Conservation (phyloP, 2,888 invertebrate species). For the Gastrophysa polygoni region DNA sequence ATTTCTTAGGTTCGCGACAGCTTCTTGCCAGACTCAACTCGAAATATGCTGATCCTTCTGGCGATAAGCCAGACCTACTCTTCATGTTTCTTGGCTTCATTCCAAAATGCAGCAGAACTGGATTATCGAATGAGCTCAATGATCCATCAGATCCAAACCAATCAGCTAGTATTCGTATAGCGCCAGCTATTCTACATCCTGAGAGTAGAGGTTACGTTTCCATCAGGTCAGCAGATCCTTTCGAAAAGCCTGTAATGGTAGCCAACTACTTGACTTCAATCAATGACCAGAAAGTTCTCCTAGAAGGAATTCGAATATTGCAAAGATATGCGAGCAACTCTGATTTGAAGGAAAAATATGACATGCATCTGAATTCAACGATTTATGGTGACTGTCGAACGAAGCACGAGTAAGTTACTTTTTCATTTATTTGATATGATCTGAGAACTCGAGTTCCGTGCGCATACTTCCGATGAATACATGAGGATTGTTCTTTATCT, state of each 20-base stretch:
- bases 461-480: no score
- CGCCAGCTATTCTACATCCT: constrained; percentile 68
- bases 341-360: constrained; percentile 63
- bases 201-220: constrained; percentile 67
- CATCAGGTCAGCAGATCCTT: constrained; percentile 70
- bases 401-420: constrained; percentile 56
- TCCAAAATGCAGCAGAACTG: constrained; percentile 61
- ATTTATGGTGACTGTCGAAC: constrained; percentile 74
- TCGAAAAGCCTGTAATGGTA: constrained; percentile 71
- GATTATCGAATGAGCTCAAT: constrained; percentile 56
- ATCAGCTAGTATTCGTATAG: constrained; percentile 52
- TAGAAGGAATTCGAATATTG: constrained; percentile 66
- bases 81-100: constrained; percentile 70
- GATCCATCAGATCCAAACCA: constrained; percentile 47
- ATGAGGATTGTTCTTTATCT: no score
- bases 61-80: constrained; percentile 69
- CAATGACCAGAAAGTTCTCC: constrained; percentile 66
- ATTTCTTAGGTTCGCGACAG: constrained; percentile 61
- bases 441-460: no score
- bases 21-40: constrained; percentile 70
- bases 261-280: constrained; percentile 75
- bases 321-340: constrained; percentile 64
- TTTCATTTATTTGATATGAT: no score
- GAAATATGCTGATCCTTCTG: constrained; percentile 64
- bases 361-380: constrained; percentile 62